Conservation (phyloP, 64 coral and sea anemone genomes). For the Stylophora pistillata region DNA sequence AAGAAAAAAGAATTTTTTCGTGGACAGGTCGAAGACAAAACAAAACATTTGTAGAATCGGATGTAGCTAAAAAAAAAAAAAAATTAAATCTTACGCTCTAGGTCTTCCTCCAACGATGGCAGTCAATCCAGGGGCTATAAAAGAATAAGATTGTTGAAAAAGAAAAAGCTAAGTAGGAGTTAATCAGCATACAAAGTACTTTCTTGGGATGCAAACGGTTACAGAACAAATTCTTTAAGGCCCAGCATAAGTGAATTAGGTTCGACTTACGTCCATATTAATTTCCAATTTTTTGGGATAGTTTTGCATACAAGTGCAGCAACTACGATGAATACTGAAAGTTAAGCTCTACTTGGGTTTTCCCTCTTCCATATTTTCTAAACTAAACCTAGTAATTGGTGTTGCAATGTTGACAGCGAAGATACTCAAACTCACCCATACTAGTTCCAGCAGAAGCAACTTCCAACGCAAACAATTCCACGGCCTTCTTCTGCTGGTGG, state of each 20-base stretch:
- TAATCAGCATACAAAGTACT: too few species aligned
- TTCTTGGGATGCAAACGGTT: too few species aligned
- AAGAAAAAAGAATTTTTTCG: neutral
- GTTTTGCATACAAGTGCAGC: too few species aligned
- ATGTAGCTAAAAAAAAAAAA: neutral
- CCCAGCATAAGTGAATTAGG: too few species aligned
- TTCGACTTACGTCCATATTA: too few species aligned
- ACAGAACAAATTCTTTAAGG: too few species aligned
- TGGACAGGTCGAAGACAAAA: neutral
- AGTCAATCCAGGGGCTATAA: constrained; percentile 91
- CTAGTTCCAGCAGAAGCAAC: constrained; percentile 98
- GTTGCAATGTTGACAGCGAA: neutral
- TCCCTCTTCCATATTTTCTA: too few species aligned
- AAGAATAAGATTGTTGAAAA: neutral
- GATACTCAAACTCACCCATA: constrained; percentile 73
- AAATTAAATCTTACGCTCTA: constrained; percentile 75
- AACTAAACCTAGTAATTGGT: too few species aligned
- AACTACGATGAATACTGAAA: too few species aligned
- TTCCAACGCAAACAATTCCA: constrained; percentile 88
- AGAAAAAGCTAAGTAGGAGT: too few species aligned
- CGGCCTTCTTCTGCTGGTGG: constrained; percentile 91
- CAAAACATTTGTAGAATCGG: neutral
- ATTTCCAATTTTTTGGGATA: too few species aligned
- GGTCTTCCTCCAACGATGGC: constrained; percentile 93
- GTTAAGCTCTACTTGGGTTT: too few species aligned